A percentile compares a stretch with the other conserved stretches of the same genome.
Evolutionary conservation across 1,140 invertebrate genomes (phyloP).

Genomic region (Macrobrachium rosenbergii): DNA sequence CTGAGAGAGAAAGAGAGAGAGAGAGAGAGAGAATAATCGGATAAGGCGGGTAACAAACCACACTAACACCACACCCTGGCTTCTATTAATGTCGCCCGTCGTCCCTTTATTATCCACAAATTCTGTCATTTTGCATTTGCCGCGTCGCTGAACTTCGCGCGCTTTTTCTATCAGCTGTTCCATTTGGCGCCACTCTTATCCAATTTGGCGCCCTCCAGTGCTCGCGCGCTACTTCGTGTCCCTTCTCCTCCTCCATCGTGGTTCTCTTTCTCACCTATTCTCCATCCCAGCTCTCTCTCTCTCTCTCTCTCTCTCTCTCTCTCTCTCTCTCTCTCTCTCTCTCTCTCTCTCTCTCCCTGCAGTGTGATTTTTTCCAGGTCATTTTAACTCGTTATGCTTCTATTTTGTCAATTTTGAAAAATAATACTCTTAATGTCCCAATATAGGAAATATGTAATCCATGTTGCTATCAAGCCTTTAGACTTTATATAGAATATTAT

Average conservation of each 20-base stretch:
- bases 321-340: not conserved
- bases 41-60: slow-evolving; percentile 51
- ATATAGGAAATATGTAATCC: too few species aligned
- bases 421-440: too few species aligned
- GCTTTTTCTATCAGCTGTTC: slow-evolving; percentile 54
- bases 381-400: too few species aligned
- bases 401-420: too few species aligned
- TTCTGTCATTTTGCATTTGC: slow-evolving; percentile 58
- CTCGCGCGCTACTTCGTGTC: not conserved
- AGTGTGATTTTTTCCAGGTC: too few species aligned
- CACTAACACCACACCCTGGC: slow-evolving; percentile 52
- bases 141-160: slow-evolving; percentile 49
- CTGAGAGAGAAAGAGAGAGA: not conserved
- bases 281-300: not conserved
- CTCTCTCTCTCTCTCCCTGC: not conserved
- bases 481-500: too few species aligned
- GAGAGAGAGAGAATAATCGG: slow-evolving; percentile 36
- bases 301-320: not conserved
- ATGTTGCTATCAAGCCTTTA: too few species aligned
- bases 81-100: slow-evolving; percentile 47
- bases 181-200: slow-evolving; percentile 54
- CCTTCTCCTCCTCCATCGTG: not conserved
- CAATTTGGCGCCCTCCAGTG: slow-evolving; percentile 44
- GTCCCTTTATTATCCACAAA: slow-evolving; percentile 55
- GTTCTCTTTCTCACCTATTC: not conserved